Conservation (phyloP, 37 sponge, comb jelly and placozoan genomes). For the Lycopodina hypogea region DNA sequence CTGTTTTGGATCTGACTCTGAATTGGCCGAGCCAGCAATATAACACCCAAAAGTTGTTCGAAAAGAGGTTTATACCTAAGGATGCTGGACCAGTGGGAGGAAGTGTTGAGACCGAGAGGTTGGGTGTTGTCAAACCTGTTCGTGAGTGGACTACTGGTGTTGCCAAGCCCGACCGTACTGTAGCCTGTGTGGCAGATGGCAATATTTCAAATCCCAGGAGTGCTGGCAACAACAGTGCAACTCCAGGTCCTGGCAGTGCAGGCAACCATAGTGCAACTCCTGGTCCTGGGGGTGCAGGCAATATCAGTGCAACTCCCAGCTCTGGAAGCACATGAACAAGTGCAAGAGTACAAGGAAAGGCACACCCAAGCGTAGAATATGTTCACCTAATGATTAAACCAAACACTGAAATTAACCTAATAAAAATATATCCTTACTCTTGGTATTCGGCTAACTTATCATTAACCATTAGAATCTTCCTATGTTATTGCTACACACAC, state of each 20-base stretch:
- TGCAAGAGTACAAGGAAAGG: constrained; percentile 50
- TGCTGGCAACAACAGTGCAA: too few species aligned
- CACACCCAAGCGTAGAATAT: constrained; percentile 23
- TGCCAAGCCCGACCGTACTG: neutral
- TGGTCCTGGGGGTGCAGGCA: neutral
- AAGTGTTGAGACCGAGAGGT: too few species aligned
- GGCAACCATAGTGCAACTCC: too few species aligned
- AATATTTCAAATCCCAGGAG: neutral
- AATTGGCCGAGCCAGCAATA: constrained; percentile 31
- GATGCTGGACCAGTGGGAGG: neutral
- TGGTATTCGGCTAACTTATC: too few species aligned
- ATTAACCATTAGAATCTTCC: too few species aligned
- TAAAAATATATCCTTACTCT: too few species aligned
- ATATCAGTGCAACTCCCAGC: neutral
- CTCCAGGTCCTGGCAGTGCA: neutral
- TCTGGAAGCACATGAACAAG: neutral
- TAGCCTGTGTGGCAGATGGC: constrained; percentile 13
- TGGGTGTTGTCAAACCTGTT: too few species aligned
- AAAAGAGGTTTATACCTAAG: constrained; percentile 12
- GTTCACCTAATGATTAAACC: too few species aligned
- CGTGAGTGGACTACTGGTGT: neutral
- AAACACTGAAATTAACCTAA: too few species aligned
- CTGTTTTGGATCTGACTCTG: constrained; percentile 46
- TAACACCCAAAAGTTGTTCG: constrained; percentile 41
- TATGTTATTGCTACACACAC: too few species aligned